Base-by-base conservation (phyloP, 2,888 invertebrate species). In the Physocephala rufipes region DNA sequence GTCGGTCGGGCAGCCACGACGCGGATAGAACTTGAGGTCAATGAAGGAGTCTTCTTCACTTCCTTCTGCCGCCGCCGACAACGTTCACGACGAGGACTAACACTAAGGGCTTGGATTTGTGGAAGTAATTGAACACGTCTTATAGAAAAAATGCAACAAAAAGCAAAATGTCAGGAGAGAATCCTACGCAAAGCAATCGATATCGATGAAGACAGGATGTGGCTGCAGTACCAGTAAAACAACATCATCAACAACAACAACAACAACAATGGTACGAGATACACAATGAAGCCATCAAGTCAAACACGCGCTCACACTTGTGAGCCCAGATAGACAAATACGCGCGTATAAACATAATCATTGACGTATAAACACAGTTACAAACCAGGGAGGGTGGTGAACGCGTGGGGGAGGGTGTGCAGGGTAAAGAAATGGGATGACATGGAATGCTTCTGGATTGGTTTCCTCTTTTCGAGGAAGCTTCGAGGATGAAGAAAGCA, bases 21-120 rank as follows among this genome's bases (percentile, higher is more conserved):
- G 62, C n/a, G n/a, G n/a, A n/a, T n/a, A n/a, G 30, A 68, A 68
- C 62, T 62, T 68, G 51, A 36, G 68, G 61, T 68, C 62, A 62
- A 62, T 67, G 47, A 36, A 62, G 24, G 30, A 68, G 30, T 24
- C 21, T 36, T 12, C 28, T 28, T 58, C 24, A 15, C 43, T 36
- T 55, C 43, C 49, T 36, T 19, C 24, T 28, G 15, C 58, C 49
- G 49, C 49, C 19, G n/a, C 36, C 16, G 28, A 59, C 59, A 43
- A 66, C 5, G 4, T 4, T 36, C 43, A 61, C 67, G 59, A 45
- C 21, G 21, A 58, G 26, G 63, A 36, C 24, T 47, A 51, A 12
- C 49, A 59, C 28, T 47, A 5, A 67, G 67, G 30, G 30, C 67
- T 24, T 9, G 9, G n/a, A n/a, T n/a, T 21, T 16, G 26, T 59